phyloP scores from a whole-genome alignment of 1,140 invertebrate species.

The Lethocerus indicus region DNA sequence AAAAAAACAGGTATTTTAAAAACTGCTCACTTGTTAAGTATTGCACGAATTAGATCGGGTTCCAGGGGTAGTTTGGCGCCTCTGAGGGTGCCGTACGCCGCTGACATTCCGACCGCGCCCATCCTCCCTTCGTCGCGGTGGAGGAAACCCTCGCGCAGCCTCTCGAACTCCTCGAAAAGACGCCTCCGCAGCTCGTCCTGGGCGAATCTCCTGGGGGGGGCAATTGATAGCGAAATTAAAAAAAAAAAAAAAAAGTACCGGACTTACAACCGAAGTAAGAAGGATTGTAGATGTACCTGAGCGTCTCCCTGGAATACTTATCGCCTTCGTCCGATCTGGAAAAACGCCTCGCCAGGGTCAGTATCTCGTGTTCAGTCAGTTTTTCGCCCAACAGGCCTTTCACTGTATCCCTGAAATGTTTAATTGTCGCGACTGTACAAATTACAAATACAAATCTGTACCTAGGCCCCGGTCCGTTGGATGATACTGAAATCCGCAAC shows the following conservation, averaged over 20 bases:
- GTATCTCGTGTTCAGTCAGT: constrained; percentile 59
- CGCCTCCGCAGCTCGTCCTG: constrained; percentile 46
- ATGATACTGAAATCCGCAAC: no score
- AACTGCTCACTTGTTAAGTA: constrained; percentile 40
- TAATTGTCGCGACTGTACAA: background rate
- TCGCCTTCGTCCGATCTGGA: constrained; percentile 25
- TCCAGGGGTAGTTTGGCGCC: constrained; percentile 46
- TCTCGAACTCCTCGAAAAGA: constrained; percentile 46
- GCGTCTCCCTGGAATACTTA: constrained; percentile 27
- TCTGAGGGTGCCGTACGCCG: constrained; percentile 39
- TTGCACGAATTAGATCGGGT: constrained; percentile 41
- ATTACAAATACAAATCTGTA: background rate
- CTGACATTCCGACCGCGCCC: constrained; percentile 33
- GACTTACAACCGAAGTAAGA: background rate
- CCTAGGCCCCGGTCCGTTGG: no score
- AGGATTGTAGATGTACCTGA: constrained; percentile 23
- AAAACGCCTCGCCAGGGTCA: constrained; percentile 50
- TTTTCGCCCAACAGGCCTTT: constrained; percentile 35
- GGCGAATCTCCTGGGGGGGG: constrained; percentile 31
- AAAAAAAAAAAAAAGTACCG: constrained; percentile 10
- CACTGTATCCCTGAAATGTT: constrained; percentile 27
- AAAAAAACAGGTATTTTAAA: background rate
- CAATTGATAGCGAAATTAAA: background rate
- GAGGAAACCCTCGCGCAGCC: constrained; percentile 42
- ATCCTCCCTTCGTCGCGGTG: constrained; percentile 37